Percentiles rank a stretch among this genome's conserved stretches.
Conservation (phyloP, 2,113 vertebrate species). For the Vulpes lagopus region DNA sequence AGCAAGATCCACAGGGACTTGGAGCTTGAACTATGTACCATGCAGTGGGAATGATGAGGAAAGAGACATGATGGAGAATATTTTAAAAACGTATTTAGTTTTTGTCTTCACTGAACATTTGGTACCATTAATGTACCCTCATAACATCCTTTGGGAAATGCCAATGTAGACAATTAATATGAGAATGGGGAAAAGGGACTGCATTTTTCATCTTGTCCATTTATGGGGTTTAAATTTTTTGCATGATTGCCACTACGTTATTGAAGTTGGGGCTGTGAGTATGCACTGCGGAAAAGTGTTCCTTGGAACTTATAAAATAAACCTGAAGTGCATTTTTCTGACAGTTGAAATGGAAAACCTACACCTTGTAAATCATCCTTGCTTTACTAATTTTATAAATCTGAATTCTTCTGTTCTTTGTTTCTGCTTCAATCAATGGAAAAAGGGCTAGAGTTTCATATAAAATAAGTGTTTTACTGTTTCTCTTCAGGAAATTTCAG, state of each 20-base stretch:
- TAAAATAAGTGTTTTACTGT: background rate
- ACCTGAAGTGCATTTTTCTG: background rate
- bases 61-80: background rate
- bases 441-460: constrained; percentile 21
- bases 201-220: background rate
- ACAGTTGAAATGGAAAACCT: background rate
- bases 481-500: background rate
- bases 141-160: background rate
- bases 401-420: background rate
- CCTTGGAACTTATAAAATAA: background rate
- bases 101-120: background rate
- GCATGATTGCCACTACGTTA: background rate
- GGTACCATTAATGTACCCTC: background rate
- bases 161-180: background rate
- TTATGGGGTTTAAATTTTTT: background rate
- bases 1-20: background rate
- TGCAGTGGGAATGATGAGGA: background rate
- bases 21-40: background rate
- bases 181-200: background rate
- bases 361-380: background rate
- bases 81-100: background rate
- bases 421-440: background rate
- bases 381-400: background rate
- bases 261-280: background rate
- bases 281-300: background rate